Evolutionary conservation across 1,140 invertebrate genomes (phyloP).

Genomic region (Ericerus pela): DNA sequence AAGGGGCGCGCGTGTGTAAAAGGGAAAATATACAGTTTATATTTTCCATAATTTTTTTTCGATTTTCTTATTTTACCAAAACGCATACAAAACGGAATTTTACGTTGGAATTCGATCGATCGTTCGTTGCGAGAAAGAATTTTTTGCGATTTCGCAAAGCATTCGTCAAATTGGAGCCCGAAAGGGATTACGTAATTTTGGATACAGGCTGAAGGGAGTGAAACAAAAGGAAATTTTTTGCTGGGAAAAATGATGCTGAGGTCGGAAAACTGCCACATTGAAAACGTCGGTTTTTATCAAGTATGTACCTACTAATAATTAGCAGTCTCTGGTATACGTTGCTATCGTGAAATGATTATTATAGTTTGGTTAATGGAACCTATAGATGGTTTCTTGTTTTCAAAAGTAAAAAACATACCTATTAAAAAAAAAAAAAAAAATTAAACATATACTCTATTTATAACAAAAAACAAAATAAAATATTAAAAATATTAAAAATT

Average conservation of each 20-base stretch:
- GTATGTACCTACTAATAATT: too few species aligned
- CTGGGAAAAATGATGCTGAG: not conserved
- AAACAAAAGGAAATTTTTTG: not conserved
- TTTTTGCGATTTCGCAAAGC: not conserved
- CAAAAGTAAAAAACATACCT: not conserved
- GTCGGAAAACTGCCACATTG: not conserved
- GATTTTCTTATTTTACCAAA: not conserved
- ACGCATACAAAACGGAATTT: not conserved
- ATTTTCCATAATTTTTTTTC: too few species aligned
- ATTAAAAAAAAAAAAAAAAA: not conserved
- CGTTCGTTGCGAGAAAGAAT: not conserved
- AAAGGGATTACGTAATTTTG: not conserved
- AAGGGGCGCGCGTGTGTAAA: too few species aligned
- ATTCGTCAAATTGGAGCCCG: slow-evolving; percentile 3
- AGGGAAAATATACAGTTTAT: too few species aligned
- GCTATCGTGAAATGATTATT: not conserved
- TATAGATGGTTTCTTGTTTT: not conserved
- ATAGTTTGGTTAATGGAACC: not conserved
- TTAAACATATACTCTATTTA: too few species aligned
- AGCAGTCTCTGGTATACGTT: not conserved
- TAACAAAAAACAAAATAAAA: too few species aligned
- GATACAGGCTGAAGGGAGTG: slow-evolving; percentile 5
- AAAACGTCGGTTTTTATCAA: not conserved
- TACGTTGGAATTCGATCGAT: not conserved
- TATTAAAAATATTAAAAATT: too few species aligned